These are phyloP conservation scores for Coelinius sp. DNA, from an alignment of 2,888 invertebrate species.

Conservation along the genomic window DNA sequence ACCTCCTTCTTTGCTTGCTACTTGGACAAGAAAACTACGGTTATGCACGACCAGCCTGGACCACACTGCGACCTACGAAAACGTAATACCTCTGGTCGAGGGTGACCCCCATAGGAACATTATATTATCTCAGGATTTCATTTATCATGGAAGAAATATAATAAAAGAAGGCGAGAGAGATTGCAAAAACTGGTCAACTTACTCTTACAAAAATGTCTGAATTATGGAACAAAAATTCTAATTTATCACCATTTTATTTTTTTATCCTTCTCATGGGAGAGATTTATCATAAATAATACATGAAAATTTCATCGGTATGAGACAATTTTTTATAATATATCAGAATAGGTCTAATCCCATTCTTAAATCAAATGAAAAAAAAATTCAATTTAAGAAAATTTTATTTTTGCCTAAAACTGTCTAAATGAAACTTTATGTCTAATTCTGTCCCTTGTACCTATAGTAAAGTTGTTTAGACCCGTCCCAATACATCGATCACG, in stretches of 20 bases:
- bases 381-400: background rate
- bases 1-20: slow-evolving; percentile 25
- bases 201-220: slow-evolving; percentile 30
- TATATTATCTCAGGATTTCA: slow-evolving; percentile 59
- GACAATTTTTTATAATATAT: too few relatives aligned
- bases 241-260: background rate
- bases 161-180: background rate
- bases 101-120: slow-evolving; percentile 49
- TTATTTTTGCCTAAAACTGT: background rate
- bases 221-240: slow-evolving; percentile 23
- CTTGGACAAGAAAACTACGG: slow-evolving; percentile 41
- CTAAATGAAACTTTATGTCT: background rate
- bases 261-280: too few relatives aligned
- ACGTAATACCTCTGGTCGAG: slow-evolving; percentile 50
- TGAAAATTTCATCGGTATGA: too few relatives aligned
- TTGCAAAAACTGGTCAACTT: background rate
- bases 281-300: too few relatives aligned
- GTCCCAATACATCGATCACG: slow-evolving; percentile 63
- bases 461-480: slow-evolving; percentile 50
- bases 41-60: slow-evolving; percentile 42
- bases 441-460: background rate
- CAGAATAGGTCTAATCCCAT: too few relatives aligned
- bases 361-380: too few relatives aligned
- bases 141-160: slow-evolving; percentile 52
- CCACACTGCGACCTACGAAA: slow-evolving; percentile 53